phyloP scores from a whole-genome alignment of 2,113 vertebrate genomes.

The Melanerpes formicivorus region DNA sequence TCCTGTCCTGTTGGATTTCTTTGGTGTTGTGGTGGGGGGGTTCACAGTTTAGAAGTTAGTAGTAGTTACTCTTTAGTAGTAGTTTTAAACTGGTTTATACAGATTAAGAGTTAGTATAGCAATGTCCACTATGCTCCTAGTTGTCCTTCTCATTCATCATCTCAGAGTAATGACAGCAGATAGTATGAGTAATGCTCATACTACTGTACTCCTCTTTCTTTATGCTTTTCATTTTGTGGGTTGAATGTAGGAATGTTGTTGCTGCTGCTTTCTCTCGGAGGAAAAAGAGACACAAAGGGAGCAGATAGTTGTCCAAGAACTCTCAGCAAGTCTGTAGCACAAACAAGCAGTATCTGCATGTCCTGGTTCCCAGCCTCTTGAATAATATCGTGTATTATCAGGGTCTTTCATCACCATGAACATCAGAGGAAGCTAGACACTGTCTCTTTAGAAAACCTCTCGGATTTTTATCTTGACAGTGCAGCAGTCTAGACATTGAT shows the following conservation, averaged over 20 bases:
- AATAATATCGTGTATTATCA: not conserved
- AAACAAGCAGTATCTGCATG: not conserved
- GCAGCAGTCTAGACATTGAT: not conserved
- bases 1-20: constrained; percentile 79
- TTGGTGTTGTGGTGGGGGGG: constrained; percentile 64
- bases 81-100: no score
- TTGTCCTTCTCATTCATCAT: not conserved
- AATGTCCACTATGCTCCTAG: not conserved
- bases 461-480: constrained; percentile 14
- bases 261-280: not conserved
- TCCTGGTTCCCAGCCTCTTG: not conserved
- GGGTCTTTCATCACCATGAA: not conserved
- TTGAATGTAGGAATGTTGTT: not conserved
- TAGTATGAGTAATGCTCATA: not conserved
- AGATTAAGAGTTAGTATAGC: not conserved
- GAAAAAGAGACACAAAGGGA: not conserved
- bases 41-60: constrained; percentile 83
- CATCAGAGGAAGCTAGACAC: not conserved
- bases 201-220: not conserved
- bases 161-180: not conserved
- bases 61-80: no score
- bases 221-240: not conserved
- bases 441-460: not conserved
- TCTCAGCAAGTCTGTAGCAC: not conserved
- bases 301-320: not conserved